Evolutionary conservation across 2,113 vertebrate genomes (phyloP), one percentile per base, ranked within the genome.

Genomic region (Polypterus senegalus): DNA sequence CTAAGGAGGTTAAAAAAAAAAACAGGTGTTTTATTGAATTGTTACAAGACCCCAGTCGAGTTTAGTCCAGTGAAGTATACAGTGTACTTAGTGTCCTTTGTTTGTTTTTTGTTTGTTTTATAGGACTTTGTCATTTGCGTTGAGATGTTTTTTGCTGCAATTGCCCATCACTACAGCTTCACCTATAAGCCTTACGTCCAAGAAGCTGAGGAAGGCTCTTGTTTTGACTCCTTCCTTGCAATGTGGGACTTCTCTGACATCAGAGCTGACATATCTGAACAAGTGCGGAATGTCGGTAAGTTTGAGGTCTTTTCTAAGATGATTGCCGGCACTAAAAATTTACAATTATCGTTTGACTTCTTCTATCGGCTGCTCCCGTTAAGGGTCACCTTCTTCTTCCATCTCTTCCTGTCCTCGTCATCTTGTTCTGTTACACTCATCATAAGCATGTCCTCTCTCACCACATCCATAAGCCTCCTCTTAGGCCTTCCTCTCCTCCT

Each of bases 201-300:
- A 67, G 93, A 97, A 72, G 90, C 91, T 9, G 94, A 97, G 71
- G 93, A 99, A 59, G 93, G 88, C 9, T 98, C 96, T 0, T 99
- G 95, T 76, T 97, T 99, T 27, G 92, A 97, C 75, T 98, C 94
- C 5, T 99, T 99, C 66, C 83, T 94, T 75, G 96, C 96, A 9
- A 99, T 98, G 96, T 99, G 93, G 95, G 96, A 99, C 74, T 80
- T 98, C 69, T 98, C 94, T 27, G 96, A 99, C 62, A 82, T 98
- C 67, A 85, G 90, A 72, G 92, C 92, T 57, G 94, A 99, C 69
- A 92, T 98, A 77, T 92, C 92, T 0, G 95, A 99, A 74, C 96
- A 99, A 87, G 93, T 98, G 65, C 90, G 93, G 67, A 94, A 97
- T 67, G 95, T 97, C 46, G 95, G 96, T 98, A 77, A 86, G 96